Evolutionary conservation across 2,797 vertebrate genomes (phyloP).

Genomic region (Phyllotis vaccarum): DNA sequence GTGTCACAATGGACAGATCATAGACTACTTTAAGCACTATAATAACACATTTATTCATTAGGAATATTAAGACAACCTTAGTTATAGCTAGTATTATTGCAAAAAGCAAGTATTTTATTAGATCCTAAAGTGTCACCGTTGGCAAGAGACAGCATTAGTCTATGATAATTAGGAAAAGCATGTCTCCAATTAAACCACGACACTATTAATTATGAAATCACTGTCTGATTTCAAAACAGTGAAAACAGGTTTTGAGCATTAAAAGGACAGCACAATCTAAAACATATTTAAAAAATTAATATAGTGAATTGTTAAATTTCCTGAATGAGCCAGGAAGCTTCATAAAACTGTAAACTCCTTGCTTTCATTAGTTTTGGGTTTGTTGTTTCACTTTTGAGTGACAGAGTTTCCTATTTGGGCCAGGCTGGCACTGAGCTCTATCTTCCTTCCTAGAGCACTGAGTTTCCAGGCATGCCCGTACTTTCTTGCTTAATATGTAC

Average conservation of each 20-base stretch:
- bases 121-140: neutral
- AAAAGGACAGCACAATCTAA: constrained; percentile 36
- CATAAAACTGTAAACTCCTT: constrained; percentile 64
- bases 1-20: neutral
- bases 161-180: constrained; percentile 8
- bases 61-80: constrained; percentile 29
- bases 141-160: constrained; percentile 26
- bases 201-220: neutral
- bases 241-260: constrained; percentile 48
- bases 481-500: constrained; percentile 58
- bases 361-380: constrained; percentile 8
- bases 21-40: constrained; percentile 30
- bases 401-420: neutral
- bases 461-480: neutral
- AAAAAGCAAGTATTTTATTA: constrained; percentile 36
- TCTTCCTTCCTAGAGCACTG: neutral
- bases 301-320: constrained; percentile 14
- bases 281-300: constrained; percentile 36
- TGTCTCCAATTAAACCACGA: constrained; percentile 43
- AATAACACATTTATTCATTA: constrained; percentile 33
- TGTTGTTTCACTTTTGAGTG: neutral
- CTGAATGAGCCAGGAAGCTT: constrained; percentile 12
- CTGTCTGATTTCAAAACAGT: constrained; percentile 40
- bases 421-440: neutral
- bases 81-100: constrained; percentile 4